These are phyloP conservation scores for Limnephilus lunatus DNA, from an alignment of 2,888 invertebrate species.

Conservation along the genomic window DNA sequence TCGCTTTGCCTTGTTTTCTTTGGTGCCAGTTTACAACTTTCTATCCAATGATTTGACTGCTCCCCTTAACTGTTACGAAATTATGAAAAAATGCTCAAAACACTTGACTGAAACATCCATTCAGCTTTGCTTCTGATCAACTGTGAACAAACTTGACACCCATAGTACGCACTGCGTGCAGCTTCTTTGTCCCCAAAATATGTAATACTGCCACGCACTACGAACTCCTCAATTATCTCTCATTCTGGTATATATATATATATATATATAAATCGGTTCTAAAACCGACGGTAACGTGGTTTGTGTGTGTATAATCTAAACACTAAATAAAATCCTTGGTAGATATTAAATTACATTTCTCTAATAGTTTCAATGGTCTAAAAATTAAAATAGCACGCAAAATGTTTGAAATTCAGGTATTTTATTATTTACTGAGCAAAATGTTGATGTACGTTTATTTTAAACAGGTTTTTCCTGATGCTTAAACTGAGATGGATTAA, in stretches of 20 bases:
- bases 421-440: too few relatives aligned
- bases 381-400: background rate
- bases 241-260: too few relatives aligned
- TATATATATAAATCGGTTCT: too few relatives aligned
- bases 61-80: background rate
- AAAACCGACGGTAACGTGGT: background rate
- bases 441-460: too few relatives aligned
- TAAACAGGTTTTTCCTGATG: background rate
- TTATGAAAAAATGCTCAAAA: too few relatives aligned
- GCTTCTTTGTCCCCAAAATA: background rate
- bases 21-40: background rate
- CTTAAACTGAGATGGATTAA: background rate
- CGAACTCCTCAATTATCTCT: background rate
- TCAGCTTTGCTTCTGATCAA: too few relatives aligned
- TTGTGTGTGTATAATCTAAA: background rate
- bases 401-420: background rate
- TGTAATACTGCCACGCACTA: too few relatives aligned
- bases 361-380: too few relatives aligned
- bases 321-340: background rate
- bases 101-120: too few relatives aligned
- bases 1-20: background rate
- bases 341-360: too few relatives aligned
- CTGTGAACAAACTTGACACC: background rate
- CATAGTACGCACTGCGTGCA: background rate
- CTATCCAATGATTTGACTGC: background rate